Percentiles rank a stretch among this genome's conserved stretches.
Conservation (phyloP, 2,888 invertebrate genomes). For the Archaeoteleia sp. region DNA sequence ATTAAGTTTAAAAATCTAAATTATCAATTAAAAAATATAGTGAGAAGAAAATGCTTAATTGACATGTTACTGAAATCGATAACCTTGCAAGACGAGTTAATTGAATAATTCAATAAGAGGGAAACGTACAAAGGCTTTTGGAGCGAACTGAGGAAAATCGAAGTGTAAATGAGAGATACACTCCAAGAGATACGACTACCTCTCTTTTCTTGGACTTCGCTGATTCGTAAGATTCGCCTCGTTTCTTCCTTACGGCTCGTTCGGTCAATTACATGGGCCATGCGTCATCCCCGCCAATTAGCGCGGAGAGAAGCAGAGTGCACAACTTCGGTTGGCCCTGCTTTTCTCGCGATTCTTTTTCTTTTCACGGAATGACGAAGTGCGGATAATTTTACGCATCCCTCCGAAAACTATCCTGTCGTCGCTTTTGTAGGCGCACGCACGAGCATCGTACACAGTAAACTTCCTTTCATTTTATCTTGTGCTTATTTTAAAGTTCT, state of each 20-base stretch:
- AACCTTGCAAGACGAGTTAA: not conserved
- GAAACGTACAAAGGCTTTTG: conserved; percentile 2
- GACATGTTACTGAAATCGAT: not conserved
- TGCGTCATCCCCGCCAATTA: conserved; percentile 74
- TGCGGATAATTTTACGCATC: conserved; percentile 68
- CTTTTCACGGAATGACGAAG: conserved; percentile 55
- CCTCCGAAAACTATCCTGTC: conserved; percentile 56
- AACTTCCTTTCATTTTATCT: no score
- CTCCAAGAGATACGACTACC: conserved; percentile 9
- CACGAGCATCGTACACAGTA: not conserved
- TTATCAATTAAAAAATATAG: no score
- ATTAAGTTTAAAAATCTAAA: no score
- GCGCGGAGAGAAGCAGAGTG: conserved; percentile 62
- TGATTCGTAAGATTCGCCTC: conserved; percentile 35
- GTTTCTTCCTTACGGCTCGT: conserved; percentile 62
- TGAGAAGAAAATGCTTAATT: not conserved
- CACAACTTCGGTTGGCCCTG: conserved; percentile 32
- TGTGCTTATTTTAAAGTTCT: no score
- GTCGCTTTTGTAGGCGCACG: conserved; percentile 49
- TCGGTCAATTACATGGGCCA: conserved; percentile 71
- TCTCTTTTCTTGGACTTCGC: conserved; percentile 33
- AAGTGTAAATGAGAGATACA: conserved; percentile 41
- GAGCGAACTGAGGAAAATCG: conserved; percentile 16
- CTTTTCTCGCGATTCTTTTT: conserved; percentile 38
- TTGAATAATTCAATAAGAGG: conserved; percentile 16